Base-by-base conservation (phyloP, 1,140 invertebrate species). In the Ostrea edulis region DNA sequence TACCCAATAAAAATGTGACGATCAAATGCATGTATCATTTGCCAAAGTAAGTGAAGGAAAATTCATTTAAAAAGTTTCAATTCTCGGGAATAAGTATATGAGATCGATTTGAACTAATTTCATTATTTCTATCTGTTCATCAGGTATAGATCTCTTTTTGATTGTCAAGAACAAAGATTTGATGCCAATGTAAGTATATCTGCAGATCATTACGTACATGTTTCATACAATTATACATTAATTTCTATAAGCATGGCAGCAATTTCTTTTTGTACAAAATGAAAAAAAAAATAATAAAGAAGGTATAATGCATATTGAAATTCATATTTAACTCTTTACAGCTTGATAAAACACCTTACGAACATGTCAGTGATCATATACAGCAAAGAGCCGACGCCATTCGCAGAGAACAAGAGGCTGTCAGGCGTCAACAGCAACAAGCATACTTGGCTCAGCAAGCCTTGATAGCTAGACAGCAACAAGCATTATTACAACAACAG, bases 341-440 rank as follows among this genome's bases (percentile, higher is more conserved):
- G 68, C 68, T 77, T 4, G 68, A 29, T 25, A 77, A 77, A 35
- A 35, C 68, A 77, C 68, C 68, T 5, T 77, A 29, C 68, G 8
- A 77, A 77, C 68, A 77, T 35, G 68, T 77, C 14, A 14, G 29
- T 12, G 68, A 77, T 77, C 68, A 77, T 29, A 77, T 77, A 77
- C 8, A 14, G 35, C 68, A 77, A 44, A 77, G 68, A 35, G 68
- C 68, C 0, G 68, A 9, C 7, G 68, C 68, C 25, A 77, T 29
- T 8, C 7, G 25, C 2, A 77, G 29, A 20, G 55, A 62, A 20
- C 55, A 20, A 20, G 55, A 62, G 17, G 68, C 68, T 29, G 8
- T 77, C 68, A 77, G 68, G 4, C 9, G 2, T 12, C 68, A 25
- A 29, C 9, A 77, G 11, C 68, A 77, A 29, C 68, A 77, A 17